Evolutionary conservation across 2,888 invertebrate genomes (phyloP), one percentile per base, ranked within the genome.

Genomic region (Galerucella calmariensis): DNA sequence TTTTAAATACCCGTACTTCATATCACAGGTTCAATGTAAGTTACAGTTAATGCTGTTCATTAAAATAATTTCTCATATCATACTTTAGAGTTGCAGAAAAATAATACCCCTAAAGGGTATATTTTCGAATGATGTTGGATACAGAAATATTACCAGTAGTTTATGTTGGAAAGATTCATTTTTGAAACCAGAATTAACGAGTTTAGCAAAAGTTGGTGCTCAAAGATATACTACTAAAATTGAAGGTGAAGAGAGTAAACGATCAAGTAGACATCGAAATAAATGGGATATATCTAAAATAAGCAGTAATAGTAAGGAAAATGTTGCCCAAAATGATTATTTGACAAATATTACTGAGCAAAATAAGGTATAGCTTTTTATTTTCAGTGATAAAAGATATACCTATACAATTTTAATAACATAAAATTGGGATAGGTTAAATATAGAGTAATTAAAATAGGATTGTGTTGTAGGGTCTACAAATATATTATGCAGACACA

Each of bases 401-500:
- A 27, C 2, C 4, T 27, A 41, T 41, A 41, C 8, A 8, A 41
- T 8, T 41, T 41, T 41, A 9, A 41, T 41, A 41, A 41, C 9
- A 0, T 41, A 8, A 41, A 41, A 41, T 9, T 41, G 1, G 8
- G 35, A 41, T 41, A 6, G 35, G 35, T 41, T 41, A 41, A 41
- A 41, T 41, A 41, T 41, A 41, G 9, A 41, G 35, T 48, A 48
- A 4, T 48, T 48, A 48, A 48, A 12, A 48, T 48, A 48, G 1
- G 14, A 53, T 53, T 53, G n/a, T 56, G 56, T 67, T 67, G 20
- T 16, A 65, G 63, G 24, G 20, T 44, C 44, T 20, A 58, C 59
- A 68, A 68, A 16, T 59, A n/a, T 68, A 59, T 68, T 68, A 59
- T 68, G 46, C 12, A 16, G 68, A 68, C 16, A 68, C 41, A 20